Conservation (phyloP, 2,113 vertebrate species). For the Reinhardtius hippoglossoides region DNA sequence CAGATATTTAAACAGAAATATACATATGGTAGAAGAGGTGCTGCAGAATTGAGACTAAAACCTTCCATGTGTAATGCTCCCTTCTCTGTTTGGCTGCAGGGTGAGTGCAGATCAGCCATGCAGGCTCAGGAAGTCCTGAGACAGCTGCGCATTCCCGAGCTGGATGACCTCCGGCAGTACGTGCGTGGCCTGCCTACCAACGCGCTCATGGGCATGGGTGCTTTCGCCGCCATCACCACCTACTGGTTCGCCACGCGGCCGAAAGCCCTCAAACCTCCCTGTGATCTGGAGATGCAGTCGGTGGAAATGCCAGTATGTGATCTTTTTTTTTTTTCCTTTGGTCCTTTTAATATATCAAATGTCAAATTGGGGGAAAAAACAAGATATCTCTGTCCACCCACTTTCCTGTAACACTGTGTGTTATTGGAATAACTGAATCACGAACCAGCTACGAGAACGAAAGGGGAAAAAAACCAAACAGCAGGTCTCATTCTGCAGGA, state of each 20-base stretch:
- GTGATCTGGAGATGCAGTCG: constrained; percentile 92
- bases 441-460: background rate
- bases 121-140: constrained; percentile 93
- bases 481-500: constrained; percentile 41
- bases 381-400: background rate
- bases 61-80: background rate
- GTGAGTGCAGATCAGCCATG: constrained; percentile 77
- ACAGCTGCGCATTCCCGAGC: constrained; percentile 91
- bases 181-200: constrained; percentile 90
- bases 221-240: constrained; percentile 92
- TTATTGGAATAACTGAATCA: constrained; percentile 11
- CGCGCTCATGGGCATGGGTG: constrained; percentile 93
- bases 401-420: background rate
- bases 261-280: constrained; percentile 90
- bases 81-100: constrained; percentile 30
- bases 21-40: background rate
- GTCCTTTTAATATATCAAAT: background rate
- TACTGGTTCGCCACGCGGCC: constrained; percentile 96
- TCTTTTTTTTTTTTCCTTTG: background rate
- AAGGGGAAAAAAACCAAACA: background rate
- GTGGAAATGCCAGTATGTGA: constrained; percentile 88
- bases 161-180: constrained; percentile 92
- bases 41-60: background rate
- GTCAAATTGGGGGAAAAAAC: background rate
- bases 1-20: background rate